Percentiles rank a stretch among this genome's conserved stretches.
Evolutionary conservation across 2,888 invertebrate species (phyloP).

Genomic region (Apeira syringaria): DNA sequence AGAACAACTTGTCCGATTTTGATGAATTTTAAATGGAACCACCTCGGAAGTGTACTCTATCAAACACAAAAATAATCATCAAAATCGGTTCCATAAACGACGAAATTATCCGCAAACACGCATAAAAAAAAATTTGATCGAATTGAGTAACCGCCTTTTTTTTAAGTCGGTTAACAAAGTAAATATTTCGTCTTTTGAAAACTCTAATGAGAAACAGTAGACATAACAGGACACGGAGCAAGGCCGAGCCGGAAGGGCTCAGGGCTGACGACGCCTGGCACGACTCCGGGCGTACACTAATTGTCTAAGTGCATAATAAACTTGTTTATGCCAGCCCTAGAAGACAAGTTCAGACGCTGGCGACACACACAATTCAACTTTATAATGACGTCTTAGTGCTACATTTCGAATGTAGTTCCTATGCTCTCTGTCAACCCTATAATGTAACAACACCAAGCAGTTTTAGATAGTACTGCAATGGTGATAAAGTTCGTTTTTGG

Average conservation of each 20-base stretch:
- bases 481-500: constrained; percentile 34
- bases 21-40: no score
- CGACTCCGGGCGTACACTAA: constrained; percentile 72
- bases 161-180: no score
- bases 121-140: no score
- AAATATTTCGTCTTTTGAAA: constrained; percentile 27
- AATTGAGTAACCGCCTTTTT: no score
- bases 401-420: constrained; percentile 38
- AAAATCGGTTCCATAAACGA: no score
- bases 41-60: no score
- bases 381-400: constrained; percentile 34
- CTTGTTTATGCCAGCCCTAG: constrained; percentile 71
- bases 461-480: neutral
- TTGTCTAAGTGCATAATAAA: constrained; percentile 82
- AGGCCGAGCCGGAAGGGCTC: constrained; percentile 65
- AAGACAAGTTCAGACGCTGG: constrained; percentile 39
- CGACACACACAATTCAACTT: constrained; percentile 34
- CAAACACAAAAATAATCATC: no score
- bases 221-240: constrained; percentile 36
- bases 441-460: neutral
- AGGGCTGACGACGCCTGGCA: constrained; percentile 57
- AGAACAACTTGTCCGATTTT: no score
- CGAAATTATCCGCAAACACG: no score
- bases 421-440: constrained; percentile 25
- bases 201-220: constrained; percentile 36